phyloP scores from a whole-genome alignment of 1,140 invertebrate genomes.

The Pentalonia nigronervosa region DNA sequence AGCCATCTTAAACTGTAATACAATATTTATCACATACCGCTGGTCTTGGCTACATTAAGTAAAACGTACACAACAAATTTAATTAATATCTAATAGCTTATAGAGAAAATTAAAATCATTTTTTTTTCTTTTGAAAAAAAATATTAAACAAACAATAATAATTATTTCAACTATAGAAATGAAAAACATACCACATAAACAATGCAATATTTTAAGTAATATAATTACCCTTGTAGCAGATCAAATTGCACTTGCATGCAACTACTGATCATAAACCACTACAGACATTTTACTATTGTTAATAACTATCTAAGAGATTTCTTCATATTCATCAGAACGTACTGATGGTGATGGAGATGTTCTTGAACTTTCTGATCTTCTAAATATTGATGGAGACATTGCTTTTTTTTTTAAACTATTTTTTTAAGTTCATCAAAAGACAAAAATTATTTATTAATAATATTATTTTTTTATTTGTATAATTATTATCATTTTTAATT shows the following conservation, averaged over 20 bases:
- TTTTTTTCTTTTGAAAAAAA: background rate
- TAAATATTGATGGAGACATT: conserved; percentile 56
- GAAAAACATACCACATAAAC: background rate
- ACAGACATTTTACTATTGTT: background rate
- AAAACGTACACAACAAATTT: background rate
- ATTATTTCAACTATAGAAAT: background rate
- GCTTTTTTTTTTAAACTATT: conserved; percentile 47
- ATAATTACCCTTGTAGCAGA: background rate
- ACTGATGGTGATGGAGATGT: conserved; percentile 45
- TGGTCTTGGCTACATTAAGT: conserved; percentile 16
- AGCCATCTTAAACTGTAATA: background rate
- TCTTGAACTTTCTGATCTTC: conserved; percentile 47
- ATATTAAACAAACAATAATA: background rate
- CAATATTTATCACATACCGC: conserved; percentile 40
- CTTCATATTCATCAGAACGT: conserved; percentile 52
- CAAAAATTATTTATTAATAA: background rate
- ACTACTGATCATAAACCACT: background rate
- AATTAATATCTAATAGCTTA: conserved; percentile 27
- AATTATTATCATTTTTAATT: background rate
- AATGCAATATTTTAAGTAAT: background rate
- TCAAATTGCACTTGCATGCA: background rate
- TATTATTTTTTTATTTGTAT: background rate
- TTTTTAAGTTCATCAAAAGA: background rate
- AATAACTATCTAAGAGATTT: conserved; percentile 26
- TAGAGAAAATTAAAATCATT: background rate